Percentiles rank a stretch among this genome's conserved stretches.
These are phyloP conservation scores for Troilus luridus DNA, from an alignment of 2,888 invertebrate species.

Conservation along the genomic window DNA sequence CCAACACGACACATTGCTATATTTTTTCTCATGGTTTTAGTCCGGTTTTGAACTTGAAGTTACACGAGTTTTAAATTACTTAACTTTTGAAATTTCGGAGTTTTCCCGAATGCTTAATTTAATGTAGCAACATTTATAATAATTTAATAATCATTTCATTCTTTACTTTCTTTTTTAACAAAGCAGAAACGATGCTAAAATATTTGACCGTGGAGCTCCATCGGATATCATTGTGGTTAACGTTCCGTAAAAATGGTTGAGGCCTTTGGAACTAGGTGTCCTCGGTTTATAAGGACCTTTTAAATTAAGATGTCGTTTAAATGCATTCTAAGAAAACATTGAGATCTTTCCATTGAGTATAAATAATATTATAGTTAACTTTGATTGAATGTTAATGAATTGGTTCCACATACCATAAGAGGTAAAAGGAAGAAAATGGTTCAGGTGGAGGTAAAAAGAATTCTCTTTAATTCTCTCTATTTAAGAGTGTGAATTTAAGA, in stretches of 20 bases:
- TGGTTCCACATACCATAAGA: neutral
- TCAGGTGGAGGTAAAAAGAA: too few relatives aligned
- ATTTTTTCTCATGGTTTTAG: too few relatives aligned
- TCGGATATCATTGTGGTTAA: neutral
- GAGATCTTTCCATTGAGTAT: neutral
- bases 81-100: too few relatives aligned
- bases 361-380: neutral
- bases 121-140: too few relatives aligned
- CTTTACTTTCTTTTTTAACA: neutral
- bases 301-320: neutral
- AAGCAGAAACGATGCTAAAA: neutral
- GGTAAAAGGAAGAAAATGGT: too few relatives aligned
- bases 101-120: too few relatives aligned
- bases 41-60: too few relatives aligned
- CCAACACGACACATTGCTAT: too few relatives aligned
- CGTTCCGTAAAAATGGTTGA: slow-evolving; percentile 1
- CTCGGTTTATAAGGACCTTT: neutral
- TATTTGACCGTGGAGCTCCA: neutral
- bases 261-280: neutral
- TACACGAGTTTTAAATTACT: too few relatives aligned
- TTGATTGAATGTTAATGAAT: neutral
- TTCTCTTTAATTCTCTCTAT: too few relatives aligned
- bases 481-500: too few relatives aligned
- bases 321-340: neutral
- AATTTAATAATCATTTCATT: too few relatives aligned